Base-by-base conservation (phyloP, 2,113 vertebrate species). In the Cyprinodon tularosa region DNA sequence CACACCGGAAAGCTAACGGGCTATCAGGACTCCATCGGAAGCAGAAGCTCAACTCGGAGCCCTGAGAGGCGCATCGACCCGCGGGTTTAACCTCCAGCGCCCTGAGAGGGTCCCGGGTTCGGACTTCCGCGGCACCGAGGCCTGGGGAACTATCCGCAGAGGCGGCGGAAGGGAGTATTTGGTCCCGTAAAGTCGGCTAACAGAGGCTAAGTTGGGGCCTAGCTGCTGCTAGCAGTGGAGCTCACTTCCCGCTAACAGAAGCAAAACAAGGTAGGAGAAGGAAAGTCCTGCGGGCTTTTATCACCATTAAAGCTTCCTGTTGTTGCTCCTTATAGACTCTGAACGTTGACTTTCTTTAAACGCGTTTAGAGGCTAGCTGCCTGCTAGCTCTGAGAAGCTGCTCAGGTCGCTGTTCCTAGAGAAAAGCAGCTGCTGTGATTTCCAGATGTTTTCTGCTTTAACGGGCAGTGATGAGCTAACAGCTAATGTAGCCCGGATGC, bases 1-100 rank as follows among this genome's bases (percentile, higher is more conserved):
- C 89, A 88, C 88, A 89, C 88, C 91, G 88, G 89, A 90, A 89
- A 86, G 86, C 87, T 89, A 82, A 50, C 60, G 70, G 42, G 57
- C 29, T 67, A 89, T 82, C 71, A 45, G 65, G 37, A 62, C 64
- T 40, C 70, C 14, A 82, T 65, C 76, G 40, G 38, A 0, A 15
- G 68, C 47, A 71, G 40, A 83, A 87, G 78, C 75, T 63, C 10
- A 11, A 72, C 38, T 69, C 13, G 39, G 10, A 36, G 40, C 37
- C 36, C 77, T 38, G 4, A 2, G 62, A 29, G n/a, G 42, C 2
- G 36, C 3, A 9, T 39, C 20, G 12, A 1, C 1, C n/a, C 17
- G 6, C 1, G 20, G 12, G 14, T 5, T 13, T 9, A 0, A 5
- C 1, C 59, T 39, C 0, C 48, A 15, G 59, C 57, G 11, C 44